Base-by-base conservation (phyloP, 2,888 invertebrate species). In the Leptura quadrifasciata region DNA sequence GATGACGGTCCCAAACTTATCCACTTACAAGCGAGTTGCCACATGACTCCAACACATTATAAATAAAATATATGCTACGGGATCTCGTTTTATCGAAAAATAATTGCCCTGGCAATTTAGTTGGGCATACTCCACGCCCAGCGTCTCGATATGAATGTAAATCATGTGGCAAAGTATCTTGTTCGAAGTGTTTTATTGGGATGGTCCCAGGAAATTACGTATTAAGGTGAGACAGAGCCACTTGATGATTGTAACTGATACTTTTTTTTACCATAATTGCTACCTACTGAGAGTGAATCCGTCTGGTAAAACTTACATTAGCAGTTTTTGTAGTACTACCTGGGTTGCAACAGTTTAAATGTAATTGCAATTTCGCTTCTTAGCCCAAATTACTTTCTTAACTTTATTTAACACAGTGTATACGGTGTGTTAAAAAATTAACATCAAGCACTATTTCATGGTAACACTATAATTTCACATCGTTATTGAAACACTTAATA, bases 31-130 rank as follows among this genome's bases (percentile, higher is more conserved):
- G 65, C 15, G 31, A 65, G 18, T 65, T 65, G 65, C 65, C 65
- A 65, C n/a, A 52, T 65, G 65, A 35, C 65, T 10, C 17, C 47
- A 47, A 65, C 20, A 47, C 65, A 31, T 39, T 35, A 39, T 63
- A 63, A 31, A 63, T 27, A 39, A 65, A 35, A 35, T 64, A 47
- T 39, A 20, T 27, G 6, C 52, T 39, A 31, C 15, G 47, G 55
- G 57, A 21, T 52, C 63, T 47, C 21, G 60, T 47, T 74, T 77
- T 74, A 74, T 74, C 74, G 74, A 77, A 71, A 65, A 75, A 76
- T 78, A 78, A 78, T 78, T 68, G 70, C 61, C n/a, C 74, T 20
- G 52, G 71, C 69, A 64, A 75, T 73, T 72, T 65, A 63, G 77
- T n/a, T 61, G 60, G 54, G 67, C 27, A 15, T 21, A 15, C 63